Evolutionary conservation across 2,113 vertebrate species (phyloP).

Genomic region (Silurus glanis): DNA sequence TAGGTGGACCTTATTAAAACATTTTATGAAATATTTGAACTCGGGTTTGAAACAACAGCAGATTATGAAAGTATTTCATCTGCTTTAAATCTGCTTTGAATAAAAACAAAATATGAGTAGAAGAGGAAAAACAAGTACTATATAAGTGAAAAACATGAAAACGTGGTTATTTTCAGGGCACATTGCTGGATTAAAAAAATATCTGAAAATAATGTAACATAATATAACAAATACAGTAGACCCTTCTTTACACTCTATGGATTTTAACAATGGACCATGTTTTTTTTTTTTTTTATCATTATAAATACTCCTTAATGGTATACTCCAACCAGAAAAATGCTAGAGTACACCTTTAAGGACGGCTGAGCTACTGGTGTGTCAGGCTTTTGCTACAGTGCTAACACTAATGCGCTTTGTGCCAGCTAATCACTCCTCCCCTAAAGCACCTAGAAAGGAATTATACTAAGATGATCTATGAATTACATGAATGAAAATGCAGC

Average conservation of each 20-base stretch:
- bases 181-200: not conserved
- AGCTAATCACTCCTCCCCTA: constrained; percentile 43
- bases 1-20: not conserved
- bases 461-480: constrained; percentile 26
- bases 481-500: constrained; percentile 31
- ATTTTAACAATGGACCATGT: not conserved
- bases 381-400: constrained; percentile 18
- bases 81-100: not conserved
- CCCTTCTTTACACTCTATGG: not conserved
- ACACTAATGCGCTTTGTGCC: constrained; percentile 20
- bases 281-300: not conserved
- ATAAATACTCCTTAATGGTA: not conserved
- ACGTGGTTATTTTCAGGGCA: not conserved
- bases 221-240: not conserved
- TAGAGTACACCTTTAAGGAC: not conserved
- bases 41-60: not conserved
- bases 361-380: not conserved
- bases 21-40: not conserved
- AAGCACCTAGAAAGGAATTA: constrained; percentile 31
- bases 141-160: not conserved
- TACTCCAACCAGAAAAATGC: not conserved
- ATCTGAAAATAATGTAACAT: not conserved
- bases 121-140: not conserved
- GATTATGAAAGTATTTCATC: not conserved
- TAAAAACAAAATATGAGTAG: not conserved